phyloP scores from a whole-genome alignment of 2,888 invertebrate species.

The Tipula confusa region DNA sequence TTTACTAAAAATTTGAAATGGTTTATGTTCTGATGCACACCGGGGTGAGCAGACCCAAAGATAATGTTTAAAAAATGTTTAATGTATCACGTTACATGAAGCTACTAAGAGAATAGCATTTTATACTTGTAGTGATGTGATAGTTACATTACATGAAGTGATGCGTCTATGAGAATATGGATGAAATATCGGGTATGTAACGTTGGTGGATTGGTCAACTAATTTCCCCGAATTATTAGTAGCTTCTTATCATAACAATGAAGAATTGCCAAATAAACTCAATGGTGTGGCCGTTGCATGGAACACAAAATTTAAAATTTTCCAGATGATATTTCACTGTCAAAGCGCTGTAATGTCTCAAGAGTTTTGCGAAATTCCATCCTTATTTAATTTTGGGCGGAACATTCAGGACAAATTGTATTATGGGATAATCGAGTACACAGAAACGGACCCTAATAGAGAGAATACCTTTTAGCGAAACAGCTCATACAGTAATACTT shows the following conservation, averaged over 20 bases:
- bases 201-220: slow-evolving; percentile 93
- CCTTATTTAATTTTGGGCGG: slow-evolving; percentile 96
- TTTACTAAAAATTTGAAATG: too few relatives aligned
- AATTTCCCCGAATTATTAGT: slow-evolving; percentile 93
- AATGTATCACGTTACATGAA: too few relatives aligned
- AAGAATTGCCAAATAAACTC: slow-evolving; percentile 93
- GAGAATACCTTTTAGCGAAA: slow-evolving; percentile 88
- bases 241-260: slow-evolving; percentile 91
- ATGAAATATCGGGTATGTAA: slow-evolving; percentile 91
- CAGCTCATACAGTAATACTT: slow-evolving; percentile 90
- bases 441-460: slow-evolving; percentile 97
- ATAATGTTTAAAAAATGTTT: too few relatives aligned
- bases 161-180: too few relatives aligned
- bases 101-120: too few relatives aligned
- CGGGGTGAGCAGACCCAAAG: too few relatives aligned
- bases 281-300: slow-evolving; percentile 97
- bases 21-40: too few relatives aligned
- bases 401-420: slow-evolving; percentile 96
- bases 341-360: slow-evolving; percentile 96
- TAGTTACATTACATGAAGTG: too few relatives aligned
- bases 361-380: slow-evolving; percentile 93
- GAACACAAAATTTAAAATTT: slow-evolving; percentile 97
- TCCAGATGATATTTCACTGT: slow-evolving; percentile 97
- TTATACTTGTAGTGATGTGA: too few relatives aligned
- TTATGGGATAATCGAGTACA: slow-evolving; percentile 98